phyloP scores from a whole-genome alignment of 2,113 vertebrate genomes.

The Galbula dea region DNA sequence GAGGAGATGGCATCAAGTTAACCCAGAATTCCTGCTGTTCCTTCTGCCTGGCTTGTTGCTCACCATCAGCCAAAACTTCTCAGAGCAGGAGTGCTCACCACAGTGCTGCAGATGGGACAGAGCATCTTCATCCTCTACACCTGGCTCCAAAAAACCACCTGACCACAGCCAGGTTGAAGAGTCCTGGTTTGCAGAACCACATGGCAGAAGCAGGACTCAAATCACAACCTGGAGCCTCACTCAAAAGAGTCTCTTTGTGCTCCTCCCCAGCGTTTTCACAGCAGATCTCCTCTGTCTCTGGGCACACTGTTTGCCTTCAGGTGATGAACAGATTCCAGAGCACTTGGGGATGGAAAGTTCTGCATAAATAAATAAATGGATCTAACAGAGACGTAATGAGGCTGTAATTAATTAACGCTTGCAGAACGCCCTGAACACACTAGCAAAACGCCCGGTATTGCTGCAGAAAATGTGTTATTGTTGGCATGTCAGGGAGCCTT shows the following conservation, averaged over 20 bases:
- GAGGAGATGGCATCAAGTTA: neutral
- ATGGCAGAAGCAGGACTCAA: neutral
- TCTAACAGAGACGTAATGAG: conserved; percentile 27
- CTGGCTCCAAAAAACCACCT: rapidly evolving
- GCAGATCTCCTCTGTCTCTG: neutral
- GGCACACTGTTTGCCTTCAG: neutral
- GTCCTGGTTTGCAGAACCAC: neutral
- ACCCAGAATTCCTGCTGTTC: neutral
- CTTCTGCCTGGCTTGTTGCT: neutral
- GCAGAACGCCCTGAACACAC: neutral
- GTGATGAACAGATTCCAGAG: conserved; percentile 14
- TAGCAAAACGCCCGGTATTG: neutral
- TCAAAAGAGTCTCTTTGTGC: neutral
- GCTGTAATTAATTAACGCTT: conserved; percentile 33
- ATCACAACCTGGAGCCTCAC: neutral
- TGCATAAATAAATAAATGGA: conserved; percentile 26
- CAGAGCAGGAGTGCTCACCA: neutral
- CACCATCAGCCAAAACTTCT: neutral
- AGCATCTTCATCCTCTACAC: neutral
- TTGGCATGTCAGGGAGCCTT: neutral
- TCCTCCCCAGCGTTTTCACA: neutral
- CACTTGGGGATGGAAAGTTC: neutral
- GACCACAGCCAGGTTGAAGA: rapidly evolving
- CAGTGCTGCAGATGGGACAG: neutral
- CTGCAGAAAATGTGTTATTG: conserved; percentile 19